Conservation (phyloP, 2,888 invertebrate genomes). For the Troilus luridus region DNA sequence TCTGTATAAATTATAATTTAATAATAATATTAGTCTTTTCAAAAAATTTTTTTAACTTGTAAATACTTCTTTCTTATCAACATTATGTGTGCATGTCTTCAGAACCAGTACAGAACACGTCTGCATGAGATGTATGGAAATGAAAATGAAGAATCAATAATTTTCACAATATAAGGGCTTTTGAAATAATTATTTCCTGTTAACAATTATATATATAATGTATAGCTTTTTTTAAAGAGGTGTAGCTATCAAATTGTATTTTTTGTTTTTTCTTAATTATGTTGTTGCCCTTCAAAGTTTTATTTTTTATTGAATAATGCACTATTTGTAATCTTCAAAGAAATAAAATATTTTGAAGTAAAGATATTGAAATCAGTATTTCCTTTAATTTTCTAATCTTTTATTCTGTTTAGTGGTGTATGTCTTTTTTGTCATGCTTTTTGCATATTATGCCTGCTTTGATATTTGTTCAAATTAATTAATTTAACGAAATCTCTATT, state of each 20-base stretch:
- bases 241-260: background rate
- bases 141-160: conserved; percentile 43
- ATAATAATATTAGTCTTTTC: background rate
- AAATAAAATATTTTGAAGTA: conserved; percentile 37
- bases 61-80: background rate
- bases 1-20: no score
- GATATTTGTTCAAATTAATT: conserved; percentile 11
- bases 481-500: background rate
- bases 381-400: conserved; percentile 1
- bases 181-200: background rate
- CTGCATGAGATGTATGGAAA: conserved; percentile 56
- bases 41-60: background rate
- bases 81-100: conserved; percentile 52
- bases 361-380: conserved; percentile 11
- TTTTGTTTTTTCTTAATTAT: background rate
- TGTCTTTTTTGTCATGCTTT: background rate
- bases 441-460: conserved; percentile 40
- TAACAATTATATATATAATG: background rate
- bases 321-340: background rate
- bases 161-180: background rate
- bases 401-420: background rate
- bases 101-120: conserved; percentile 52
- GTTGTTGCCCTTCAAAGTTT: background rate
- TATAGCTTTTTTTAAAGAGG: background rate
- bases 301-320: background rate